These are phyloP conservation scores for Pachypsylla venusta DNA, from an alignment of 1,140 invertebrate genomes.

Conservation along the genomic window DNA sequence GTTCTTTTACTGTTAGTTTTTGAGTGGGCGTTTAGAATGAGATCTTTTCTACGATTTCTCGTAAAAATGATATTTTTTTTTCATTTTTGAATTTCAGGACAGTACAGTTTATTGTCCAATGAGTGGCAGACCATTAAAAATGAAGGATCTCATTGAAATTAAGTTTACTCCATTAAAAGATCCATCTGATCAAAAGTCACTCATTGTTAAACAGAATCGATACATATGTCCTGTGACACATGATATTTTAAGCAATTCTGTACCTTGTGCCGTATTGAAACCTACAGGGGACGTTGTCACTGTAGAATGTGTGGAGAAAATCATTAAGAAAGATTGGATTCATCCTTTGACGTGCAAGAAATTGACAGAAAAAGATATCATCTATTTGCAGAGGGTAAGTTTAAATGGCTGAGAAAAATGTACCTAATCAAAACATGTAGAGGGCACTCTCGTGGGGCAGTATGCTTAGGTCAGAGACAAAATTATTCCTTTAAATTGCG, in stretches of 20 bases:
- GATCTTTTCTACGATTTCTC: conserved; percentile 5
- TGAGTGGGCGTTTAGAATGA: too few species aligned
- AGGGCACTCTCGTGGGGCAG: neutral
- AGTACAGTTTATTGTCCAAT: conserved; percentile 87
- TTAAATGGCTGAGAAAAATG: neutral
- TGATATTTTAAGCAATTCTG: conserved; percentile 87
- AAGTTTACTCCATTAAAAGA: conserved; percentile 86
- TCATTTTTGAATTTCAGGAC: conserved; percentile 37
- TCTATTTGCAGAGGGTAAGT: conserved; percentile 68
- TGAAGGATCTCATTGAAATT: conserved; percentile 86
- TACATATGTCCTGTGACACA: conserved; percentile 97
- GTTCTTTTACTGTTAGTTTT: too few species aligned
- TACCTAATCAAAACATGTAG: neutral
- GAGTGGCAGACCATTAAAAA: conserved; percentile 70
- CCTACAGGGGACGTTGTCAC: conserved; percentile 92
- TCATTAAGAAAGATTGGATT: conserved; percentile 94
- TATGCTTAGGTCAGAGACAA: neutral
- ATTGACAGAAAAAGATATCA: conserved; percentile 86
- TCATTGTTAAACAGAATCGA: conserved; percentile 69
- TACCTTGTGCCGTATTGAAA: conserved; percentile 80
- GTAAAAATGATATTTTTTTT: conserved; percentile 12
- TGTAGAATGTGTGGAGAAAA: conserved; percentile 88
- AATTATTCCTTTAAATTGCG: neutral
- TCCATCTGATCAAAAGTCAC: conserved; percentile 61
- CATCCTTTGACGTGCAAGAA: conserved; percentile 82